Conservation (phyloP, 2,888 invertebrate genomes). For the Chloromyia formosa region DNA sequence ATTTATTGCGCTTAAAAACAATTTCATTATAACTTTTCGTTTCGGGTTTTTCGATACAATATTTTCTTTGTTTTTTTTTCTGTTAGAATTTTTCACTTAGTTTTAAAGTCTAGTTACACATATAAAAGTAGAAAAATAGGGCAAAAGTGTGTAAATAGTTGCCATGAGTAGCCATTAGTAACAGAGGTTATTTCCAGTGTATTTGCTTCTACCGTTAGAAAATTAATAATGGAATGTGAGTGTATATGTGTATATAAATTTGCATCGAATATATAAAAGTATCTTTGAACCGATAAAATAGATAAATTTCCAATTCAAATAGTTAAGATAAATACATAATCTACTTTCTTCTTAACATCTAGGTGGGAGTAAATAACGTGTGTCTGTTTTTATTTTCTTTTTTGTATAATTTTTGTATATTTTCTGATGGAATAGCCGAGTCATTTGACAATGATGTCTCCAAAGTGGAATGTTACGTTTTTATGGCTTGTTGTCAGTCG, state of each 20-base stretch:
- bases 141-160: conserved; percentile 25
- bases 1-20: background rate
- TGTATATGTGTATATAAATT: conserved; percentile 20
- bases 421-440: too few relatives aligned
- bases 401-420: too few relatives aligned
- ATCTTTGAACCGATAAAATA: background rate
- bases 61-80: background rate
- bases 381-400: too few relatives aligned
- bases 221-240: background rate
- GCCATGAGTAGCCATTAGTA: conserved; percentile 7
- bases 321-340: too few relatives aligned
- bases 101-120: background rate
- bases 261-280: conserved; percentile 5
- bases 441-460: background rate
- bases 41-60: background rate
- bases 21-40: background rate
- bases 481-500: background rate
- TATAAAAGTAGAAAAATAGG: conserved; percentile 31
- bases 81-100: background rate
- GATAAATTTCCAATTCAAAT: background rate
- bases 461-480: background rate
- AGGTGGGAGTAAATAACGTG: too few relatives aligned
- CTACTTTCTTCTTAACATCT: too few relatives aligned
- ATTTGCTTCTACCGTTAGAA: too few relatives aligned
- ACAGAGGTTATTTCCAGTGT: background rate